phyloP scores from a whole-genome alignment of 2,113 vertebrate species.

The Cisticola juncidis region DNA sequence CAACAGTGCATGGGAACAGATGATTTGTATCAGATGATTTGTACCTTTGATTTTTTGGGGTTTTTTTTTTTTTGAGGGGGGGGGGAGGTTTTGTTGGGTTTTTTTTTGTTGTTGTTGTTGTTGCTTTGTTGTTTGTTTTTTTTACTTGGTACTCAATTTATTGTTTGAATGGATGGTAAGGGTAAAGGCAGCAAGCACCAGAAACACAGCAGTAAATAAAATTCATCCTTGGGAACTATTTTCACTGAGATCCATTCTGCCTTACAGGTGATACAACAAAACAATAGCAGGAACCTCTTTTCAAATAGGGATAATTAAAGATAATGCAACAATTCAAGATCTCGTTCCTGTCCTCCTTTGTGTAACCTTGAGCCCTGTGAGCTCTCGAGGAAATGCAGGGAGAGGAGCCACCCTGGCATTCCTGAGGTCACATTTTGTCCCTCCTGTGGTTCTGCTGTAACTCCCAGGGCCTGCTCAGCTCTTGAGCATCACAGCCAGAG shows the following conservation, averaged over 20 bases:
- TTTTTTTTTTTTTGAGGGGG: no score
- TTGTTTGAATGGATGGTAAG: neutral
- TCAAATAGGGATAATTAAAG: neutral
- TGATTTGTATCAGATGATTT: neutral
- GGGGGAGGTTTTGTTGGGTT: no score
- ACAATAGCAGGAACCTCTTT: neutral
- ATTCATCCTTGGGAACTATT: neutral
- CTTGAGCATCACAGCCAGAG: neutral
- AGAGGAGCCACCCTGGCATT: neutral
- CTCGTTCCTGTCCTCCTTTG: neutral
- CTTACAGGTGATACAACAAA: neutral
- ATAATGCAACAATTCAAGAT: neutral
- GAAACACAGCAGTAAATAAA: neutral
- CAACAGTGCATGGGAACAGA: neutral
- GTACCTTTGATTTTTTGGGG: neutral
- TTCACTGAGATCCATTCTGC: neutral
- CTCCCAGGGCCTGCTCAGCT: neutral
- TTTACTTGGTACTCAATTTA: neutral
- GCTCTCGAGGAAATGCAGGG: neutral
- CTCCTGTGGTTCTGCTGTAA: accelerated
- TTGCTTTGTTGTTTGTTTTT: no score
- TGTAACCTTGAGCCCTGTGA: neutral
- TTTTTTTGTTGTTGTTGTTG: no score
- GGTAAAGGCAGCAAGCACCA: neutral
- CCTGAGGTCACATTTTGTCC: neutral